Conservation (phyloP, 2,888 invertebrate genomes). For the Amblyjoppa proteus region DNA sequence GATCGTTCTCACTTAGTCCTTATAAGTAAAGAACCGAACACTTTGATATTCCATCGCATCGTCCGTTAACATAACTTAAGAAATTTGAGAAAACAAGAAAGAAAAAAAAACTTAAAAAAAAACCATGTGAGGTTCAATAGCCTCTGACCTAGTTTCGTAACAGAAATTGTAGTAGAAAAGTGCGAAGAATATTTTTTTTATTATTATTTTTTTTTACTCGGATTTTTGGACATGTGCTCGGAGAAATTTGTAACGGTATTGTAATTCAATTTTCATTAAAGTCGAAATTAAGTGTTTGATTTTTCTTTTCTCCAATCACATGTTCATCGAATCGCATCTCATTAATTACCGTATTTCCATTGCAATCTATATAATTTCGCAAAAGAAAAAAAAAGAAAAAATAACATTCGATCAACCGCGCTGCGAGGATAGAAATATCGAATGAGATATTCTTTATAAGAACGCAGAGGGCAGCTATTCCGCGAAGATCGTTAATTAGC, state of each 20-base stretch:
- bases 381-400: background rate
- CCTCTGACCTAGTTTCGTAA: background rate
- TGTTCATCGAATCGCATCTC: slow-evolving; percentile 2
- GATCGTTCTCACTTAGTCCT: background rate
- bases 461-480: background rate
- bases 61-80: background rate
- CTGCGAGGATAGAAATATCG: slow-evolving; percentile 32
- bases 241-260: slow-evolving; percentile 10
- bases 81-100: background rate
- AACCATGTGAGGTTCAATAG: background rate
- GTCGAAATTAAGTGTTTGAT: slow-evolving; percentile 2
- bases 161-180: slow-evolving; percentile 23
- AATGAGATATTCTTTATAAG: background rate
- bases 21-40: background rate
- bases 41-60: slow-evolving; percentile 6
- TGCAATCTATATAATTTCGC: slow-evolving; percentile 10
- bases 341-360: background rate
- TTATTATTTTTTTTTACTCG: slow-evolving; percentile 1
- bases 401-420: background rate
- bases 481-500: slow-evolving; percentile 17
- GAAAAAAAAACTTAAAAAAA: background rate
- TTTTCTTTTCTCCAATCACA: slow-evolving; percentile 28
- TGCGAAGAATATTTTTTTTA: background rate
- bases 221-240: slow-evolving; percentile 17
- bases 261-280: slow-evolving; percentile 6